Conservation (phyloP, 1,140 invertebrate species). For the Teleopsis dalmanni region DNA sequence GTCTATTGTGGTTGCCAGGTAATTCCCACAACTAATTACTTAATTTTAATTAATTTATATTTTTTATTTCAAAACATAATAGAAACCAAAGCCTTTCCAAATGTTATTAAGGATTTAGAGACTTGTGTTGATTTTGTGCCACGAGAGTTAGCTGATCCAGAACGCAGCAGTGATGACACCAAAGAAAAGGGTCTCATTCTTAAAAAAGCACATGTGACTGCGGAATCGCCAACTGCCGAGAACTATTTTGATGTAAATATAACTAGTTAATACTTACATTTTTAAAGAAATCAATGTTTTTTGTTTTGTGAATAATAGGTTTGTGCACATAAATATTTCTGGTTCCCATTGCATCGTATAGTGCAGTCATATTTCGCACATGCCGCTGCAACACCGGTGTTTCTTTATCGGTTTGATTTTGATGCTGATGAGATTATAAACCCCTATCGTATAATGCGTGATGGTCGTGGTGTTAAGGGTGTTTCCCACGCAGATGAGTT, state of each 20-base stretch:
- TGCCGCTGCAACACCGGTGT: constrained; percentile 39
- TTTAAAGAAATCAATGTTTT: background rate
- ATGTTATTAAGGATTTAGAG: constrained; percentile 21
- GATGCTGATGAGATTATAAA: constrained; percentile 33
- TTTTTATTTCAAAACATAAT: background rate
- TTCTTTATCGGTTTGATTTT: constrained; percentile 45
- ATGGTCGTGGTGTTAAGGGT: constrained; percentile 35
- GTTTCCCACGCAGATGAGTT: constrained; percentile 58
- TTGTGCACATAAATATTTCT: constrained; percentile 37
- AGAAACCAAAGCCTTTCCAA: too few relatives aligned
- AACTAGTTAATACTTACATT: background rate
- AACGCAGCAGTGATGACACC: constrained; percentile 14
- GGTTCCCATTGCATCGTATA: constrained; percentile 39
- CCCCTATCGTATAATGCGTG: constrained; percentile 39
- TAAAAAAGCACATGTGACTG: constrained; percentile 24
- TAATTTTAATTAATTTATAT: background rate
- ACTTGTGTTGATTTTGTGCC: constrained; percentile 26
- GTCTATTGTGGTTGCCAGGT: constrained; percentile 20
- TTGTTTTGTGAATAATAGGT: constrained; percentile 14
- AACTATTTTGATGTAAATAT: constrained; percentile 32
- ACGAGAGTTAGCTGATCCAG: constrained; percentile 16
- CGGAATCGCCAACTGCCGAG: constrained; percentile 19
- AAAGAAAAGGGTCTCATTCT: constrained; percentile 18
- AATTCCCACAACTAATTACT: background rate
- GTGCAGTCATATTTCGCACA: constrained; percentile 32